These are phyloP conservation scores for Rhopalosiphum nymphaeae DNA, from an alignment of 2,888 invertebrate species.

Conservation along the genomic window DNA sequence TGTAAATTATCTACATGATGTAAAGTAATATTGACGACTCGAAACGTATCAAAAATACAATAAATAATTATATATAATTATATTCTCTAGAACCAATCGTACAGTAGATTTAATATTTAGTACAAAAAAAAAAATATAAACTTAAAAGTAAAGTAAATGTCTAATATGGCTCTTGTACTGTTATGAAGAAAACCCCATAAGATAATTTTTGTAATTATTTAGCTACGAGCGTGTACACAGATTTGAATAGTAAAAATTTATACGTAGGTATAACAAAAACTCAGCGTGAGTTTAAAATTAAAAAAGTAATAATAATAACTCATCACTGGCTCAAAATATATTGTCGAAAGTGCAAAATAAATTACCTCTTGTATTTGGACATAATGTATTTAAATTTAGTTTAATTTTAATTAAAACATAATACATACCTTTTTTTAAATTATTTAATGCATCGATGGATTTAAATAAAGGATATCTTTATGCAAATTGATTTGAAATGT, in stretches of 20 bases:
- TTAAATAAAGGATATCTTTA: background rate
- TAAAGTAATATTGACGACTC: background rate
- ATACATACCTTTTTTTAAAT: background rate
- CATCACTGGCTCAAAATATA: background rate
- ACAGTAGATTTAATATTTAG: background rate
- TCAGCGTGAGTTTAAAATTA: background rate
- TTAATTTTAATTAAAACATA: background rate
- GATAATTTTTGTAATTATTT: background rate
- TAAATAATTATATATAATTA: background rate
- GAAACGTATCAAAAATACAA: background rate
- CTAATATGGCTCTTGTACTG: background rate
- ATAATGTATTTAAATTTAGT: background rate
- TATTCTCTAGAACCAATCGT: background rate
- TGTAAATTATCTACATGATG: too few species aligned
- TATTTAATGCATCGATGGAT: background rate
- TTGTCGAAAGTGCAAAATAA: background rate
- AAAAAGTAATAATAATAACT: background rate
- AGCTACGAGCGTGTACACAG: background rate
- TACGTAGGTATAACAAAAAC: background rate
- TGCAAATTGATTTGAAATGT: background rate
- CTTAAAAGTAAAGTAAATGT: too few species aligned
- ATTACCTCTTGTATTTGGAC: background rate
- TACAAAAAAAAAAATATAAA: too few species aligned
- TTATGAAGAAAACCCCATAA: background rate
- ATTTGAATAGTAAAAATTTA: background rate